Base-by-base conservation (phyloP, 92 coral and sea anemone genomes). In the Phenganax stokvisi region DNA sequence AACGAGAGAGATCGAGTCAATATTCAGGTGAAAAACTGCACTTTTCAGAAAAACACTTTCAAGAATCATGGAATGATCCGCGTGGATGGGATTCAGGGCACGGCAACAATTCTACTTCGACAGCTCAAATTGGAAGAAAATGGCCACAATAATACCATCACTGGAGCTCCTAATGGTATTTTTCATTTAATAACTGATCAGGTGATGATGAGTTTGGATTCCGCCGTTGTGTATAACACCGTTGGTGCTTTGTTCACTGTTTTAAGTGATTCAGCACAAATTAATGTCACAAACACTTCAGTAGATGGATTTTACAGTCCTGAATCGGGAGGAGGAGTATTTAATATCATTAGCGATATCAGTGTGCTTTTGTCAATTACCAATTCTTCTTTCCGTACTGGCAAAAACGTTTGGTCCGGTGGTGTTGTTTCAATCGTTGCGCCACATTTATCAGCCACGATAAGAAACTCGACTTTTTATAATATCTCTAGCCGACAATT, bases 11-110 rank as follows among this genome's bases (percentile, higher is more conserved):
- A 37, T 37, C 47, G 4, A 37, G 47, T 73, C 4, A 15, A 77
- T 71, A 69, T 84, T 63, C 68, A 30, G 58, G 51, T 84, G 56
- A 37, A 78, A 16, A 84, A 84, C 51, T 54, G 67, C 56, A 70
- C 57, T 17, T 84, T 77, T 57, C 75, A 57, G 28, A 63, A 77
- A 31, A 78, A 70, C 57, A 17, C 28, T 56, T 64, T 69, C 10
- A 44, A 47, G 17, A 57, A n/a, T 10, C 29, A 54, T n/a, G 81
- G 81, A 56, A 84, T 77, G 72, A 56, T 84, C 8, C 58, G 20
- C 44, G 58, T 84, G 51, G 56, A 44, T 8, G 77, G 70, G 17
- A 56, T n/a, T 28, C 62, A 0, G 3, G 87, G 87, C 6, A 74
- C 58, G 44, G 70, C 79, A 13, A 79, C 10, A 47, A 4, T 84